phyloP scores from a whole-genome alignment of 2,113 vertebrate genomes.

The Tetraodon nigroviridis region DNA sequence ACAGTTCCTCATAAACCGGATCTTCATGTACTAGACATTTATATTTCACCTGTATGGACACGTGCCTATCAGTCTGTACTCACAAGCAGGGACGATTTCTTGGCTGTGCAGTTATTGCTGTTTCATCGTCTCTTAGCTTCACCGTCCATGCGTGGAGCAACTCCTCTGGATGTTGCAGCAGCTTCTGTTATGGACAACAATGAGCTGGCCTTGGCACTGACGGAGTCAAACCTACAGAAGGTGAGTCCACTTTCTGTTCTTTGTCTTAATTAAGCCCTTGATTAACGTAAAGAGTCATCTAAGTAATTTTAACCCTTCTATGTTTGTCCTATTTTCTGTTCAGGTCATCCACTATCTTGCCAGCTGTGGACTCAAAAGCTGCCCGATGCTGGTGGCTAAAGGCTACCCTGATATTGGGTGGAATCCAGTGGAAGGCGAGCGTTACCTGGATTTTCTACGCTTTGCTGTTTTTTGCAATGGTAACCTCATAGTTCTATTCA shows the following conservation, averaged over 20 bases:
- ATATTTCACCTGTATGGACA: not conserved
- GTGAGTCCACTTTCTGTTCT: constrained; percentile 35
- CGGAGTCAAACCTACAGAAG: constrained; percentile 88
- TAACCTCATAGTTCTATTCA: constrained; percentile 47
- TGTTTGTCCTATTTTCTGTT: not conserved
- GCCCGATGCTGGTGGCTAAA: constrained; percentile 83
- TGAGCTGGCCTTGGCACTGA: constrained; percentile 86
- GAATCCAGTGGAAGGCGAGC: constrained; percentile 95
- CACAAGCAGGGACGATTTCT: not conserved
- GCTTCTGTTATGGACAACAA: constrained; percentile 98
- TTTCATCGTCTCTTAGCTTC: constrained; percentile 74
- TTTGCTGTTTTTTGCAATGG: constrained; percentile 97
- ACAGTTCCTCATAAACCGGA: not conserved
- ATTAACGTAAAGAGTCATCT: not conserved
- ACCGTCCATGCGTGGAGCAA: constrained; percentile 93
- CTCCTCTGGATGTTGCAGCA: constrained; percentile 91
- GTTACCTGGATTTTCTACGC: constrained; percentile 91
- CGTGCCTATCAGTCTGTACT: no score
- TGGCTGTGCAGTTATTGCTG: no score
- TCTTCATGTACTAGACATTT: not conserved
- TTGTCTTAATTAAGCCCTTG: not conserved
- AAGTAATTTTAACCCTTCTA: no score
- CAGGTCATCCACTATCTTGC: constrained; percentile 93
- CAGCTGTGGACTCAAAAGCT: constrained; percentile 87
- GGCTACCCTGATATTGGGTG: constrained; percentile 92